Evolutionary conservation across 2,888 invertebrate species (phyloP), one percentile per base, ranked within the genome.

Genomic region (Hyppa rectilinea): DNA sequence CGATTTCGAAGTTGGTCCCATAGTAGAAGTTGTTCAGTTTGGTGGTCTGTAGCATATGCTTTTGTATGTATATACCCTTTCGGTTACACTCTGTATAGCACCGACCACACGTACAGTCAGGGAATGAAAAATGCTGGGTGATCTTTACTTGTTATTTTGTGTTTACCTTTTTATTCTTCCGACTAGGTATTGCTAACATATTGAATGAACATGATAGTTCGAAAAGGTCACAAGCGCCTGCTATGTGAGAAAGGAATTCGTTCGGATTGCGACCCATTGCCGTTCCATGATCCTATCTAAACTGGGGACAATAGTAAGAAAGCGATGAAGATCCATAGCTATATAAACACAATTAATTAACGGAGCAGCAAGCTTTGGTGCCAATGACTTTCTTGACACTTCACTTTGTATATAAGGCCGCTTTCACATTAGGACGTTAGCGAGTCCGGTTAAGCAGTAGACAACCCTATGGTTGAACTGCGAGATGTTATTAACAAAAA

Each of bases 341-440:
- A 9, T 5, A 43, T 75, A 23, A n/a, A 50, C 47, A 61, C 29
- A 64, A n/a, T 40, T 7, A 64, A n/a, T 40, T 7, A 49, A 63
- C 29, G 23, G 23, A 72, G 55, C 20, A 36, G 29, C 6, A 36
- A 52, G 17, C 6, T 12, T 64, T 29, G 6, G 20, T 1, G 20
- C 3, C 4, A 31, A 9, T 26, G 17, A 34, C 14, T 31, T 63
- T 52, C 29, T 31, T 34, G 38, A 38, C 26, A 17, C 0, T 29
- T 14, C 4, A 38, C 7, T 29, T 26, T n/a, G 20, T 45, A 50
- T n/a, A n/a, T n/a, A n/a, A n/a, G n/a, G n/a, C n/a, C n/a, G n/a
- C n/a, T n/a, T n/a, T n/a, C n/a, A n/a, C n/a, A n/a, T n/a, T n/a
- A n/a, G n/a, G n/a, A n/a, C n/a, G n/a, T n/a, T n/a, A n/a, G n/a